Conservation (phyloP, 2,113 vertebrate genomes). For the Callospermophilus lateralis region DNA sequence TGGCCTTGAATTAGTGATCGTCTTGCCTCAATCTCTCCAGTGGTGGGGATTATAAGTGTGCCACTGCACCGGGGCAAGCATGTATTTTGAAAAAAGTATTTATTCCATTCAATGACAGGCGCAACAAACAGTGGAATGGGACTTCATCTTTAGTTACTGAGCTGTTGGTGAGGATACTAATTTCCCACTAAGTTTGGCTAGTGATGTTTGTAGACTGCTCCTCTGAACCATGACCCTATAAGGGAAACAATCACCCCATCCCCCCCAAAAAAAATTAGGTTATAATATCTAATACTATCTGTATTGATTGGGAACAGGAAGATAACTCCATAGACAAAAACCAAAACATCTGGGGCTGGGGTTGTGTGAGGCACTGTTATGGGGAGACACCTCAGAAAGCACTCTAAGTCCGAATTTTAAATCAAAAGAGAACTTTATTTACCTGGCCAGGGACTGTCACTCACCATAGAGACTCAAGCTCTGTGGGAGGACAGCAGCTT, state of each 20-base stretch:
- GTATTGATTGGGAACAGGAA: not conserved
- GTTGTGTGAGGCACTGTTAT: no score
- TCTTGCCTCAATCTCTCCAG: no score
- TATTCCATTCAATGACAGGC: not conserved
- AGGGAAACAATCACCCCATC: not conserved
- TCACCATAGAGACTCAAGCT: no score
- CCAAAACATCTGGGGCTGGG: no score
- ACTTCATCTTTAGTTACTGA: not conserved
- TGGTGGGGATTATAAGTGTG: no score
- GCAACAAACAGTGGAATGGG: not conserved
- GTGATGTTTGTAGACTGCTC: not conserved
- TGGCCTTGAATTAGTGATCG: no score
- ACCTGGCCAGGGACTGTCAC: no score
- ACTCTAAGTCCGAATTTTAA: no score
- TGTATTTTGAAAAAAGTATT: not conserved
- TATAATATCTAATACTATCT: not conserved
- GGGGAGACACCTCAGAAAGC: no score
- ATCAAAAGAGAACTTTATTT: no score
- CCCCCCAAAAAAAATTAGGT: not conserved
- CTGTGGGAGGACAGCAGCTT: no score
- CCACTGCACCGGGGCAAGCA: not conserved
- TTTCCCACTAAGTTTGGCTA: constrained; percentile 8
- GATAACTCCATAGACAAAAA: not conserved
- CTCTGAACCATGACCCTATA: not conserved
- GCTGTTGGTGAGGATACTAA: not conserved